These are phyloP conservation scores for Zhuqinia jingwanae DNA, from an alignment of 2,888 invertebrate species.

Conservation along the genomic window DNA sequence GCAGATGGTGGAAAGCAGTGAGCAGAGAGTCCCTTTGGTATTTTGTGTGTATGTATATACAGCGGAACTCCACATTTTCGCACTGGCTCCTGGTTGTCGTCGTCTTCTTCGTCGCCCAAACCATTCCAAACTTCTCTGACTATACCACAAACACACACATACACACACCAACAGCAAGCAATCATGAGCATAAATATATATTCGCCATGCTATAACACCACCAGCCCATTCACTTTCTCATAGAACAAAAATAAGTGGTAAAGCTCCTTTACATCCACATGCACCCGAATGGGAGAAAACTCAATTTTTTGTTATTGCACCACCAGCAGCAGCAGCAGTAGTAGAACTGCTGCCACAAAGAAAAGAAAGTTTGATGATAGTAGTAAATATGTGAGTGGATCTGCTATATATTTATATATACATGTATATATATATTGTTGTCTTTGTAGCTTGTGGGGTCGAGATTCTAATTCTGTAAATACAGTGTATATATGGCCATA, in stretches of 20 bases:
- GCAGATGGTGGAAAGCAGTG: too few relatives aligned
- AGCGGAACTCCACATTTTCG: neutral
- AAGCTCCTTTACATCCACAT: neutral
- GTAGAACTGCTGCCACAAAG: neutral
- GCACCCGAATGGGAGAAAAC: neutral
- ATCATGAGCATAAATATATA: neutral
- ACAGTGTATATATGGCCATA: too few relatives aligned
- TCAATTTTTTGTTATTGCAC: neutral
- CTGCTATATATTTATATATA: too few relatives aligned
- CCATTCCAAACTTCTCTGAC: neutral
- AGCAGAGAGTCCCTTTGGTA: too few relatives aligned
- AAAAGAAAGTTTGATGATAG: too few relatives aligned
- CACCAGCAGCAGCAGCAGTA: neutral
- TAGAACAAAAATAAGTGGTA: neutral
- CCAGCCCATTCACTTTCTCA: neutral
- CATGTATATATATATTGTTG: too few relatives aligned
- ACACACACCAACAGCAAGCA: neutral
- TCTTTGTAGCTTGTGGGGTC: too few relatives aligned
- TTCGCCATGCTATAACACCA: neutral
- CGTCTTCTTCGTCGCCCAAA: neutral
- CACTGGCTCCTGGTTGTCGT: conserved; percentile 29
- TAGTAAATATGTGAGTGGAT: too few relatives aligned
- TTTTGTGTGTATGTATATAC: neutral
- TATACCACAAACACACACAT: neutral
- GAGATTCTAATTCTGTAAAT: too few relatives aligned